Evolutionary conservation across 2,888 invertebrate genomes (phyloP).

Genomic region (Strigamia transsilvanica): DNA sequence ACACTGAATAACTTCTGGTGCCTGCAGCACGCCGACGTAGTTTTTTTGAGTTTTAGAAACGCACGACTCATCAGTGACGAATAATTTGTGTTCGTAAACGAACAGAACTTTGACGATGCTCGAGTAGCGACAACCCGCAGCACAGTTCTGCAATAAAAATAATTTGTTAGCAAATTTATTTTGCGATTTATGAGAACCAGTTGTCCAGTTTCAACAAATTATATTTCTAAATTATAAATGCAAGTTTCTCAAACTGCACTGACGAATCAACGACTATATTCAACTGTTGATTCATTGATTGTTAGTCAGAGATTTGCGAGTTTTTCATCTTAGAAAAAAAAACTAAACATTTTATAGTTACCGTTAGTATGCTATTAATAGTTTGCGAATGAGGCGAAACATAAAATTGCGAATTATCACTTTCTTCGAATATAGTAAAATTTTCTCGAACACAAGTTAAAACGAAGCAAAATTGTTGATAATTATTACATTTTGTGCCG

Average conservation of each 20-base stretch:
- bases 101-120: neutral
- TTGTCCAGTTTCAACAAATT: too few relatives aligned
- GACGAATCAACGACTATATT: neutral
- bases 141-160: neutral
- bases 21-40: neutral
- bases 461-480: constrained; percentile 2
- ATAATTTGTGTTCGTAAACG: neutral
- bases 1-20: neutral
- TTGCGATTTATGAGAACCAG: too few relatives aligned
- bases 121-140: neutral
- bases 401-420: neutral
- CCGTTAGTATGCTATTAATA: neutral
- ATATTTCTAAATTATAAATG: neutral
- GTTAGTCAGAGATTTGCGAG: neutral
- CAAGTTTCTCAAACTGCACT: neutral
- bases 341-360: neutral
- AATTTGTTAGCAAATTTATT: neutral
- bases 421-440: neutral
- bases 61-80: neutral
- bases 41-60: neutral
- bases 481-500: neutral
- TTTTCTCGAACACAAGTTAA: neutral
- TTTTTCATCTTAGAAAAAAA: neutral
- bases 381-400: neutral
- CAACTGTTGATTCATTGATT: neutral